Evolutionary conservation across 2,797 vertebrate species (phyloP).

Genomic region (Lagocephalus sceleratus): DNA sequence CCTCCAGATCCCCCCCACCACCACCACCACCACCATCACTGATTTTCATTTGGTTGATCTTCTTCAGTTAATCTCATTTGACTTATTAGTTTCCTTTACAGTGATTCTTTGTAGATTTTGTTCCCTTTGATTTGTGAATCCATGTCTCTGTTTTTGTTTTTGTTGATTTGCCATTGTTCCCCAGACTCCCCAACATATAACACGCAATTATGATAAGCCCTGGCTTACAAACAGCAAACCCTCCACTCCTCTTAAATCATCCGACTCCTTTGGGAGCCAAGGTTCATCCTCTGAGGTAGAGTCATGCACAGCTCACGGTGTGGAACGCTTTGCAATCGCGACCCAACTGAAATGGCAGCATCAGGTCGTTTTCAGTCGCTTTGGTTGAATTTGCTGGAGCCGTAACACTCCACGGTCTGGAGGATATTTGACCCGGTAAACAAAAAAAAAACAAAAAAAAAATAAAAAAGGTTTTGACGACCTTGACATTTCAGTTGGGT

Average conservation of each 20-base stretch:
- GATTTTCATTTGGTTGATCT: constrained; percentile 8
- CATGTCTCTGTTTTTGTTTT: constrained; percentile 73
- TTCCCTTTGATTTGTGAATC: constrained; percentile 69
- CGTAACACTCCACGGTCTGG: not conserved
- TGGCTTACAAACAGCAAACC: constrained; percentile 99
- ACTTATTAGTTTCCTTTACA: constrained; percentile 40
- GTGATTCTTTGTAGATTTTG: constrained; percentile 35
- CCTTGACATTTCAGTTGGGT: constrained; percentile 61
- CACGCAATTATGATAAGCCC: constrained; percentile 99
- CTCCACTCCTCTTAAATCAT: constrained; percentile 93
- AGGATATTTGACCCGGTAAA: not conserved
- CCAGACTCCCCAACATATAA: constrained; percentile 96
- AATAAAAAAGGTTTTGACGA: not conserved
- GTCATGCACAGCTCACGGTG: constrained; percentile 73
- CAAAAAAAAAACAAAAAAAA: no score
- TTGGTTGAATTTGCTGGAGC: constrained; percentile 1
- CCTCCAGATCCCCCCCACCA: constrained; percentile 3
- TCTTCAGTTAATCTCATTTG: constrained; percentile 32
- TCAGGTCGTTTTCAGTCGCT: not conserved
- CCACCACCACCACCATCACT: constrained; percentile 15
- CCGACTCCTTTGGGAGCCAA: constrained; percentile 92
- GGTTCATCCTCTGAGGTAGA: constrained; percentile 96
- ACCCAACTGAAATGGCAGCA: constrained; percentile 62
- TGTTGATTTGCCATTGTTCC: constrained; percentile 89
- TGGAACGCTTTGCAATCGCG: constrained; percentile 55